These are phyloP conservation scores for Lophius piscatorius DNA, from an alignment of 2,113 vertebrate species.

Conservation along the genomic window DNA sequence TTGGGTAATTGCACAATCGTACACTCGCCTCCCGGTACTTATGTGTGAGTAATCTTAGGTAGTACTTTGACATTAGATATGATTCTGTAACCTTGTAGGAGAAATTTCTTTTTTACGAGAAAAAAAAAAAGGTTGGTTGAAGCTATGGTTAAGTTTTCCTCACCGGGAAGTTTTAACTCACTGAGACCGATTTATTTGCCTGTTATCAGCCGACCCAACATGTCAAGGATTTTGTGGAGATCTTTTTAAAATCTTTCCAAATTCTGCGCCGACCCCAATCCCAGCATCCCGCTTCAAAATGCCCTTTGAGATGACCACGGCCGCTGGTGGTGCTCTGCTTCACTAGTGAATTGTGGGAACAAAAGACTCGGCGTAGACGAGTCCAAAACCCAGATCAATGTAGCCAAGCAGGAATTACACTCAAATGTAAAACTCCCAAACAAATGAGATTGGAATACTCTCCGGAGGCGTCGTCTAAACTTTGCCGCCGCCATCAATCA, in stretches of 20 bases:
- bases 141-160: too few species aligned
- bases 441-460: slow-evolving; percentile 66
- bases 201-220: slow-evolving; percentile 9
- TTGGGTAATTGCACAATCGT: too few species aligned
- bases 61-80: too few species aligned
- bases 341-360: slow-evolving; percentile 51
- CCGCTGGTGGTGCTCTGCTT: slow-evolving; percentile 21
- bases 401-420: slow-evolving; percentile 49
- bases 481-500: slow-evolving; percentile 69
- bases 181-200: too few species aligned
- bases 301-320: slow-evolving; percentile 13
- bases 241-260: slow-evolving; percentile 16
- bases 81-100: too few species aligned
- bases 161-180: background rate
- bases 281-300: slow-evolving; percentile 7
- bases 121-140: too few species aligned
- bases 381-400: slow-evolving; percentile 55
- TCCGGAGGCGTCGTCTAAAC: slow-evolving; percentile 63
- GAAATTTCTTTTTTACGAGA: too few species aligned
- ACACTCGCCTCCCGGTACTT: too few species aligned
- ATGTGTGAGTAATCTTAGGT: too few species aligned
- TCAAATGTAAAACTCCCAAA: slow-evolving; percentile 70
- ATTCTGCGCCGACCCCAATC: background rate
- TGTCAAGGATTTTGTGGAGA: slow-evolving; percentile 20
- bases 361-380: slow-evolving; percentile 31